Evolutionary conservation across 2,113 vertebrate species (phyloP).

Genomic region (Eclectus roratus): DNA sequence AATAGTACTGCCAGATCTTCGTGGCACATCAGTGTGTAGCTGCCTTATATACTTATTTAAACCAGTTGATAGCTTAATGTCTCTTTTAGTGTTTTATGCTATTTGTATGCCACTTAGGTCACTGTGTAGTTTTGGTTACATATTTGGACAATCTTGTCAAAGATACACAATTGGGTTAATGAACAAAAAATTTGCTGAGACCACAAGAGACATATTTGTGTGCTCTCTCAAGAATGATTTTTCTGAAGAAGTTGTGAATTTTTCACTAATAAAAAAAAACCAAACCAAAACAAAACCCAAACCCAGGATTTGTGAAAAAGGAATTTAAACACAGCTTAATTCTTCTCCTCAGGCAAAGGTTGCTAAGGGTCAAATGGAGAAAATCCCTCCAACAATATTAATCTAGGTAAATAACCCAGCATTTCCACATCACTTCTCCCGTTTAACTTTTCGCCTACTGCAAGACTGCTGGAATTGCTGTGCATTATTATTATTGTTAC

Average conservation of each 20-base stretch:
- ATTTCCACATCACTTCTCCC: constrained; percentile 21
- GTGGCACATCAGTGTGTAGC: not conserved
- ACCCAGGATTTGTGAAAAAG: not conserved
- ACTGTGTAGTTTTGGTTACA: not conserved
- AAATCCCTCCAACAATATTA: not conserved
- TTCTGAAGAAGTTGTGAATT: not conserved
- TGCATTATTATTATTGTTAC: constrained; percentile 10
- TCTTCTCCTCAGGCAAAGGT: not conserved
- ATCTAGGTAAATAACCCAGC: constrained; percentile 5
- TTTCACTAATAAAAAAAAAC: not conserved
- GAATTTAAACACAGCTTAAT: not conserved
- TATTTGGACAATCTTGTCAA: not conserved
- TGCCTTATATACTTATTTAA: not conserved
- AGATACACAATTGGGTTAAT: not conserved
- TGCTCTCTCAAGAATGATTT: not conserved
- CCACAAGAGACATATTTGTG: not conserved
- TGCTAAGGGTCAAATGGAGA: not conserved
- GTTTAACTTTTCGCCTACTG: not conserved
- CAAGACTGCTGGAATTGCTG: not conserved
- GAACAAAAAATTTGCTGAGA: not conserved
- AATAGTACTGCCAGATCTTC: not conserved
- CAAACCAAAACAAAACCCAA: not conserved
- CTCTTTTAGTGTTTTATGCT: not conserved
- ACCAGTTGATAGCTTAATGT: not conserved
- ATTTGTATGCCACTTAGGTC: not conserved